A percentile compares a stretch with the other conserved stretches of the same genome.
Conservation (phyloP, 2,888 invertebrate genomes). For the Luffia ferchaultella region DNA sequence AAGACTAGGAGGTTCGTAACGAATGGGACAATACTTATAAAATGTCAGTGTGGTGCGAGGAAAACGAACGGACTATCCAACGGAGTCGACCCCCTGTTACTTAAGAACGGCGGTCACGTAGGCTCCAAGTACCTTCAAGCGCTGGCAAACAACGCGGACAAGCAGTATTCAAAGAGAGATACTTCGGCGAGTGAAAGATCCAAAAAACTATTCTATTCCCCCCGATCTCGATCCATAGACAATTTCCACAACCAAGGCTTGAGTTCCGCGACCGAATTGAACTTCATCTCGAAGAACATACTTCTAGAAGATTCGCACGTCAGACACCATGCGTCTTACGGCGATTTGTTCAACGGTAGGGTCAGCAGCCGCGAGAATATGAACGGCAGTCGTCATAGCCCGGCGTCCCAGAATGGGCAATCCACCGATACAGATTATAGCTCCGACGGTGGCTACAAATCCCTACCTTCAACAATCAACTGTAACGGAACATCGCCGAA, state of each 20-base stretch:
- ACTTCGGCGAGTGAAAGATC: constrained; percentile 44
- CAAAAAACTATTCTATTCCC: constrained; percentile 34
- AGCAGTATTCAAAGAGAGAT: constrained; percentile 45
- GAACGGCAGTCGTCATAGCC: constrained; percentile 47
- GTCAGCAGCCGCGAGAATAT: constrained; percentile 53
- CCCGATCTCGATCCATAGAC: constrained; percentile 56
- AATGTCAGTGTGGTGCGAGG: constrained; percentile 53
- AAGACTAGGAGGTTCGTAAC: constrained; percentile 54
- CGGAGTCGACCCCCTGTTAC: constrained; percentile 26
- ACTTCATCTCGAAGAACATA: constrained; percentile 23
- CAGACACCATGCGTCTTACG: constrained; percentile 56
- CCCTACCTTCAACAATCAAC: constrained; percentile 58
- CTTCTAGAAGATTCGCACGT: constrained; percentile 43
- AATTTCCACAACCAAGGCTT: constrained; percentile 48
- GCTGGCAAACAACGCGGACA: constrained; percentile 35
- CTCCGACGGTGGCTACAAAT: constrained; percentile 60
- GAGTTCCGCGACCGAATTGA: constrained; percentile 20
- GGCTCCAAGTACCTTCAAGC: constrained; percentile 59
- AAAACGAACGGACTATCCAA: constrained; percentile 39
- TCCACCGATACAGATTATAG: constrained; percentile 61
- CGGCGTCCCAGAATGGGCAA: constrained; percentile 41
- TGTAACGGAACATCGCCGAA: constrained; percentile 35
- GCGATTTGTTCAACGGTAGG: constrained; percentile 50
- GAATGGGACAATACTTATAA: constrained; percentile 39
- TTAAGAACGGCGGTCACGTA: constrained; percentile 37